Base-by-base conservation (phyloP, 2,888 invertebrate genomes). In the Blastobasis adustella region DNA sequence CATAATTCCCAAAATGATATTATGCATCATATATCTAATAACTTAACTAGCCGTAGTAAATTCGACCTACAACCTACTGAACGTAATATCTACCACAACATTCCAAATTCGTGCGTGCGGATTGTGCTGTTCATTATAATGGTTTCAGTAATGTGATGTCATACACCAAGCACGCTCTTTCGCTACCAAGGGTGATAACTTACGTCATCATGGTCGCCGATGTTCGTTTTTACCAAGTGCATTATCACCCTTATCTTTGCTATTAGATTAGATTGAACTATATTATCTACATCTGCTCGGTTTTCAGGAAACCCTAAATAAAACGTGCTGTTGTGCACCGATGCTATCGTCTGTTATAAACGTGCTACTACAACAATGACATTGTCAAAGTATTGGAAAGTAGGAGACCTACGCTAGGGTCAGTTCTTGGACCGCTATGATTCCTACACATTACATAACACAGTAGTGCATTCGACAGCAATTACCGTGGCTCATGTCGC, bases 181-280 rank as follows among this genome's bases (percentile, higher is more conserved):
- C 58, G 61, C 60, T 58, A 63, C 58, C 55, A 45, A 45, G 52
- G 57, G 49, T 56, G 63, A 56, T 50, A 52, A 52, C 39, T 71
- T 67, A 64, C 67, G 67, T 71, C 65, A 69, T 56, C 59, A 54
- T 62, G 56, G 65, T 61, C 60, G 59, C 61, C 59, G 55, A 63
- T 58, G 59, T 54, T 9, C 60, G 63, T 59, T 62, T 66, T 65
- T 64, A 58, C 57, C 56, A 57, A 50, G 46, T 45, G 47, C 45
- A 54, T 47, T 43, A 53, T 52, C 40, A 45, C 46, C 7, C n/a
- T 44, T 38, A 45, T 38, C 39, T 43, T 47, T 50, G 49, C 47
- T 43, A 46, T 37, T 37, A n/a, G n/a, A 45, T n/a, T 43, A 40
- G 10, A 44, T 8, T 3, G 1, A n/a, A 10, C 44, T 9, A n/a